A percentile compares a stretch with the other conserved stretches of the same genome.
Conservation (phyloP, 1,140 invertebrate genomes). For the Leptopilina boulardi region DNA sequence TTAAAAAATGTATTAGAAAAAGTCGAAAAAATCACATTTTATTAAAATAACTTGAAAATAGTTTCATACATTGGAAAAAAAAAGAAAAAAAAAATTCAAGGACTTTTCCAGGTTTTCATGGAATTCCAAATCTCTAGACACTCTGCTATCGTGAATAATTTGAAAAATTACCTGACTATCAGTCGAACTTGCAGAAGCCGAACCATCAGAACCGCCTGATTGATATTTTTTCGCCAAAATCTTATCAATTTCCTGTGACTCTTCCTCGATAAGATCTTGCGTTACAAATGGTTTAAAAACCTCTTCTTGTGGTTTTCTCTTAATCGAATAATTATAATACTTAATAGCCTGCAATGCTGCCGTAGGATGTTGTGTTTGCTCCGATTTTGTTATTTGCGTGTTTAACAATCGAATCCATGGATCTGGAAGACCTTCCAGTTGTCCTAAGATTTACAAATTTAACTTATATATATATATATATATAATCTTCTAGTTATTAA, state of each 20-base stretch:
- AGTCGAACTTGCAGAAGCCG: slow-evolving; percentile 64
- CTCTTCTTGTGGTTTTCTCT: slow-evolving; percentile 81
- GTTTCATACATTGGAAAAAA: background rate
- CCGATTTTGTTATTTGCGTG: slow-evolving; percentile 90
- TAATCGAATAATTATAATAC: slow-evolving; percentile 92
- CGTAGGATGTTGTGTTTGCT: slow-evolving; percentile 94
- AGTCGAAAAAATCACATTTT: no score
- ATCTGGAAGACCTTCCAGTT: slow-evolving; percentile 86
- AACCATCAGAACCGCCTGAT: slow-evolving; percentile 68
- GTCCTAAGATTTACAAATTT: slow-evolving; percentile 65
- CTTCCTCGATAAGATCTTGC: slow-evolving; percentile 84
- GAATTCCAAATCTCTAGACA: no score
- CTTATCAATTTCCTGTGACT: slow-evolving; percentile 86
- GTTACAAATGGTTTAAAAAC: slow-evolving; percentile 87
- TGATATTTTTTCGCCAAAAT: slow-evolving; percentile 81
- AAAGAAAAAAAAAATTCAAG: background rate
- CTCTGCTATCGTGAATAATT: no score
- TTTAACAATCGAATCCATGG: slow-evolving; percentile 88
- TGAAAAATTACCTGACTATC: slow-evolving; percentile 60
- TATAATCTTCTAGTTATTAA: no score
- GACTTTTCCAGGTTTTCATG: no score
- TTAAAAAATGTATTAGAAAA: background rate
- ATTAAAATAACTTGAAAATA: background rate
- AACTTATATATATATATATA: no score
- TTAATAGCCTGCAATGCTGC: slow-evolving; percentile 94